Evolutionary conservation across 2,113 vertebrate species (phyloP).

Genomic region (Eulemur macaco): DNA sequence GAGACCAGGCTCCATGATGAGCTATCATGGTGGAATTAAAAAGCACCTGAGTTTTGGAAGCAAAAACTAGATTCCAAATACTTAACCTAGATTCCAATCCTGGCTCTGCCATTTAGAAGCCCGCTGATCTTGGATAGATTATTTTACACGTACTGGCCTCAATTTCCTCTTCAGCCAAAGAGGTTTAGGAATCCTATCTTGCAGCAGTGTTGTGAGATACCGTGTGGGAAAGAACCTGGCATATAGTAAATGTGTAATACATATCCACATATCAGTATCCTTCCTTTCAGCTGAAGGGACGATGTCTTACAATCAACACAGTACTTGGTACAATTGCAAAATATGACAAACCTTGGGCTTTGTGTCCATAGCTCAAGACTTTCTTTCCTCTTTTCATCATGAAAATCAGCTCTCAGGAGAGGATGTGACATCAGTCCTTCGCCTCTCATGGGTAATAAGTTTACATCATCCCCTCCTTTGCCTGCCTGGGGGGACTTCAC

Average conservation of each 20-base stretch:
- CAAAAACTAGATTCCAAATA: background rate
- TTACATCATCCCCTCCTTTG: slow-evolving; percentile 55
- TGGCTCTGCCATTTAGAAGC: background rate
- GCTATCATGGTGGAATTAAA: background rate
- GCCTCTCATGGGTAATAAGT: slow-evolving; percentile 33
- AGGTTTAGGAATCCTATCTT: background rate
- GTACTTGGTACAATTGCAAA: background rate
- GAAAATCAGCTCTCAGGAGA: slow-evolving; percentile 55
- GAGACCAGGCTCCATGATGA: background rate
- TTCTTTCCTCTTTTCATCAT: slow-evolving; percentile 44
- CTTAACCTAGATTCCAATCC: background rate
- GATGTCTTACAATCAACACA: background rate
- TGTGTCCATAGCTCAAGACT: slow-evolving; percentile 5
- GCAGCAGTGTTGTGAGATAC: background rate
- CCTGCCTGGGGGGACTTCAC: background rate
- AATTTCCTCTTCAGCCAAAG: background rate
- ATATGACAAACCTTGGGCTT: background rate
- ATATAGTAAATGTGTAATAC: background rate
- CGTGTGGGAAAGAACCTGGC: background rate
- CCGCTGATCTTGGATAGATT: background rate
- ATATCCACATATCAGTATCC: background rate
- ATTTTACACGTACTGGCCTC: background rate
- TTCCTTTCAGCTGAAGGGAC: background rate
- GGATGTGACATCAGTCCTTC: slow-evolving; percentile 66
- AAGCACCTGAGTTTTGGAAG: background rate